These are phyloP conservation scores for Centropyge bicolor DNA, from an alignment of 2,797 vertebrate species.

Conservation along the genomic window DNA sequence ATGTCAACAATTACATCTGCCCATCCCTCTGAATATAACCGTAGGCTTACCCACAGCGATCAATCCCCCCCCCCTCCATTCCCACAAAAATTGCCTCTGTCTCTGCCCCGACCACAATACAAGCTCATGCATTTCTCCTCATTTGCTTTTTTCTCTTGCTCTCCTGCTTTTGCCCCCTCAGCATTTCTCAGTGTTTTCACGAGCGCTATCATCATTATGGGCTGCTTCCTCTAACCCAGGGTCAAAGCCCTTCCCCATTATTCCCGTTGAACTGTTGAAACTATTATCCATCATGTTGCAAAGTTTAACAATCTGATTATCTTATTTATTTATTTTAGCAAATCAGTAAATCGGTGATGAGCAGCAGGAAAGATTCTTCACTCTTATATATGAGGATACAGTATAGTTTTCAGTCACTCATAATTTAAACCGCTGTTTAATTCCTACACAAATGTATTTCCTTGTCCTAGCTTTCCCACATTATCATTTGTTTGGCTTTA, in stretches of 20 bases:
- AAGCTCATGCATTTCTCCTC: conserved; percentile 71
- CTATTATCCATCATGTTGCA: conserved; percentile 13
- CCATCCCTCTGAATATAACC: conserved; percentile 61
- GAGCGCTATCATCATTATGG: conserved; percentile 71
- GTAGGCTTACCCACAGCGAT: conserved; percentile 44
- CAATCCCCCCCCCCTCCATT: conserved; percentile 36
- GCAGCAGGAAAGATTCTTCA: not conserved
- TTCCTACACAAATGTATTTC: not conserved
- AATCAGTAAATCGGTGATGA: not conserved
- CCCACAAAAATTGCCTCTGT: conserved; percentile 67
- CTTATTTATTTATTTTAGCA: not conserved
- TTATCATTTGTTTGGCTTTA: not conserved
- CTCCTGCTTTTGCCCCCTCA: conserved; percentile 75
- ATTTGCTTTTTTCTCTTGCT: conserved; percentile 59
- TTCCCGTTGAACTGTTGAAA: conserved; percentile 27
- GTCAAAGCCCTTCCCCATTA: conserved; percentile 64
- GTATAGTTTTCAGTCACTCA: not conserved
- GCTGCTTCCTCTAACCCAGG: conserved; percentile 74
- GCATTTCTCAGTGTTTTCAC: conserved; percentile 78
- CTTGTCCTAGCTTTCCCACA: not conserved
- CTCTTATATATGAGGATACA: not conserved
- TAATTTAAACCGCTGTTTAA: not conserved
- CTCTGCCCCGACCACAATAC: conserved; percentile 80
- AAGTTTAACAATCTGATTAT: not conserved
- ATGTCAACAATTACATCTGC: conserved; percentile 81